Base-by-base conservation (phyloP, 2,113 vertebrate species). In the Poecile atricapillus region DNA sequence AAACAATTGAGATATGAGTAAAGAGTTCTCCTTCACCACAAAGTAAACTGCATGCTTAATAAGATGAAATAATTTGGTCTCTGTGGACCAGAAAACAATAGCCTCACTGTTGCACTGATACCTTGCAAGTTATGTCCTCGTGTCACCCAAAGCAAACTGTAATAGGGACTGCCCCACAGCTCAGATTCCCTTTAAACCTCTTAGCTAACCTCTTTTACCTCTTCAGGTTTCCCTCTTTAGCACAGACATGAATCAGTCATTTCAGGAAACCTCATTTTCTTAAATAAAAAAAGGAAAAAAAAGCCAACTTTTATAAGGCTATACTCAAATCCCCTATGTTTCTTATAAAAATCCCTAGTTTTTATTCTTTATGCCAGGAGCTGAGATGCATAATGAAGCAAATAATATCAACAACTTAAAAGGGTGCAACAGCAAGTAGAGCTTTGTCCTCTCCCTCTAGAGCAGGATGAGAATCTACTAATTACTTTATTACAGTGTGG, bases 31-130 rank as follows among this genome's bases (percentile, higher is more conserved):
- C 83, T 89, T 92, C 83, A 58, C 22, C 63, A 43, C 0, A 91
- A 94, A 96, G 90, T 53, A 90, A 94, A 92, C 47, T 83, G 70
- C 28, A 46, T 13, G n/a, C 35, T 71, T 83, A 95, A 41, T 67
- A 44, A 74, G 62, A 87, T 55, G 83, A 62, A 90, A 88, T 88
- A 77, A 89, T 21, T 90, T 87, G 88, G 47, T 64, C 71, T 83
- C 83, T 78, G 46, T 64, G 52, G 87, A 62, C 56, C 18, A 37
- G 39, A 83, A 69, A 53, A 97, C 77, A 95, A 95, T 89, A 93
- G 47, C 41, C 81, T 88, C 69, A 55, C 53, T 94, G 93, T 95
- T 96, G 83, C 78, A 83, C 21, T 60, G 43, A 74, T 67, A 94
- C 88, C 95, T 94, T 87, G 60, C 62, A 88, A 87, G 69, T n/a